Percentiles rank a stretch among this genome's conserved stretches.
These are phyloP conservation scores for Neocrepidodera transversa DNA, from an alignment of 2,888 invertebrate genomes.

Conservation along the genomic window DNA sequence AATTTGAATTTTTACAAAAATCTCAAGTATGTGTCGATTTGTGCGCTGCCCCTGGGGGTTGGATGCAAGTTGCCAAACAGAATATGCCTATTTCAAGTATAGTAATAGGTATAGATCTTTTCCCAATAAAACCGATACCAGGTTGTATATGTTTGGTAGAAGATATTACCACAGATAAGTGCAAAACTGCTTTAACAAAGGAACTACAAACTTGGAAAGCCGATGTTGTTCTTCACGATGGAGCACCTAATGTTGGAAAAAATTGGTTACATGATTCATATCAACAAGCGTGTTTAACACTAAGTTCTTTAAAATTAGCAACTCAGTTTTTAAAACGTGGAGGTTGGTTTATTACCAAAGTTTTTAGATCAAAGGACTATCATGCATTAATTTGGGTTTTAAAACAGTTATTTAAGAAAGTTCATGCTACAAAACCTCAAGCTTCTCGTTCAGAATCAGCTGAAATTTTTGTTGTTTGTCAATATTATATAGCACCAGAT, in stretches of 20 bases:
- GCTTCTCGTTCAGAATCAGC: constrained; percentile 98
- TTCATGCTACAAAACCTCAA: constrained; percentile 98
- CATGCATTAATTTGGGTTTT: constrained; percentile 93
- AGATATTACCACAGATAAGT: constrained; percentile 97
- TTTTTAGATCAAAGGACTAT: constrained; percentile 95
- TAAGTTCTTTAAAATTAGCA: constrained; percentile 93
- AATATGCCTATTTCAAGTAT: constrained; percentile 97
- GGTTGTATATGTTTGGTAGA: constrained; percentile 90
- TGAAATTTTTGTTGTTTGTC: constrained; percentile 98
- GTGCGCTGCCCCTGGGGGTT: constrained; percentile 99
- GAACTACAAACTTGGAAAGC: constrained; percentile 96
- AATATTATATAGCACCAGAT: constrained; percentile 90
- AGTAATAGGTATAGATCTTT: constrained; percentile 95
- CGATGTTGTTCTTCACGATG: constrained; percentile 95
- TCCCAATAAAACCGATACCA: constrained; percentile 88
- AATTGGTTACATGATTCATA: constrained; percentile 99
- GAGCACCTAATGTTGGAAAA: constrained; percentile 96
- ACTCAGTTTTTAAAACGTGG: constrained; percentile 87
- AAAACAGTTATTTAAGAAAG: constrained; percentile 95
- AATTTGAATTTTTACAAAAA: constrained; percentile 95
- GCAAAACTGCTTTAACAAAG: constrained; percentile 78
- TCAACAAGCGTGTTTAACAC: constrained; percentile 87
- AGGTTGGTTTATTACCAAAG: constrained; percentile 98
- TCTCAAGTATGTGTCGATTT: constrained; percentile 96
- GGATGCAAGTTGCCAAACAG: constrained; percentile 98